Evolutionary conservation across 2,113 vertebrate species (phyloP).

Genomic region (Takifugu bimaculatus): DNA sequence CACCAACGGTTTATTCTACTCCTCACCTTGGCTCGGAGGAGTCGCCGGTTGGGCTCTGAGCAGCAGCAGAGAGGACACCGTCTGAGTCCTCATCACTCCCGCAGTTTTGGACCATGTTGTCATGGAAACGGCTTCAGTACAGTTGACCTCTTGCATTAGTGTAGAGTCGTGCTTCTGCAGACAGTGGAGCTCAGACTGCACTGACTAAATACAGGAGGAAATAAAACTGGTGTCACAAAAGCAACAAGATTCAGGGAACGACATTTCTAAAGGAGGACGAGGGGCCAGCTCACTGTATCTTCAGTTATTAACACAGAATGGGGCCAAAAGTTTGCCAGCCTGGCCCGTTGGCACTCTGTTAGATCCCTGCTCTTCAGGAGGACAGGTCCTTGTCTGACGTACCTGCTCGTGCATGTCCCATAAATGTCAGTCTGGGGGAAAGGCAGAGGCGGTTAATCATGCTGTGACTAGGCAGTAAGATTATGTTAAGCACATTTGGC

Average conservation of each 20-base stretch:
- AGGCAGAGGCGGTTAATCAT: slow-evolving; percentile 15
- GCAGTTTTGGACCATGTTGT: slow-evolving; percentile 39
- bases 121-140: slow-evolving; percentile 68
- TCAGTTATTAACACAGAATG: slow-evolving; percentile 70
- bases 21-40: slow-evolving; percentile 54
- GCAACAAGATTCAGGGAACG: not conserved
- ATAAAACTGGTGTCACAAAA: not conserved
- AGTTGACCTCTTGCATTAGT: slow-evolving; percentile 75
- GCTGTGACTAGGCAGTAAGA: not conserved
- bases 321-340: slow-evolving; percentile 67
- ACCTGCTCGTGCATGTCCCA: slow-evolving; percentile 78
- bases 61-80: slow-evolving; percentile 62
- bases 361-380: slow-evolving; percentile 78
- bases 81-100: slow-evolving; percentile 60
- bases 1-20: not conserved
- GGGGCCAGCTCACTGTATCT: slow-evolving; percentile 63
- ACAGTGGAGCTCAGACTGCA: slow-evolving; percentile 67
- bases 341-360: slow-evolving; percentile 71
- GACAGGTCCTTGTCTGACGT: slow-evolving; percentile 65
- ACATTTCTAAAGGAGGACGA: not conserved
- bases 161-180: slow-evolving; percentile 54
- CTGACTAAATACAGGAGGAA: slow-evolving; percentile 36
- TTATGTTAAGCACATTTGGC: not conserved
- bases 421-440: slow-evolving; percentile 77
- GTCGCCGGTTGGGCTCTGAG: slow-evolving; percentile 65